phyloP scores from a whole-genome alignment of 2,797 vertebrate species.

The Martes flavigula region DNA sequence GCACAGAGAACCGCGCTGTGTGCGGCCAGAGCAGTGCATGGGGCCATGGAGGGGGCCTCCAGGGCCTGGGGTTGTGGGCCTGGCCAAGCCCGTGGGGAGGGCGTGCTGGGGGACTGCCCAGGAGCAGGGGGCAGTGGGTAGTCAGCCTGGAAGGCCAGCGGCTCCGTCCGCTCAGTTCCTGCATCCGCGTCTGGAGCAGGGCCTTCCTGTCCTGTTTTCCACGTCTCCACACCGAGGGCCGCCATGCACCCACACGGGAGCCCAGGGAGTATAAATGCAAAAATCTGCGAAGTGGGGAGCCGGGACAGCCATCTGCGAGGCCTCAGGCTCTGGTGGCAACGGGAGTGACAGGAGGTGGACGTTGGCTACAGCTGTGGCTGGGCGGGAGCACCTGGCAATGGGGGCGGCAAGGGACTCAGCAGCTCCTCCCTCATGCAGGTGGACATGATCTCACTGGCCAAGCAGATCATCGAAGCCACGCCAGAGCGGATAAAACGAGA shows the following conservation, averaged over 20 bases:
- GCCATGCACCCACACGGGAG: not conserved
- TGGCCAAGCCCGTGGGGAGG: not conserved
- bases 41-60: not conserved
- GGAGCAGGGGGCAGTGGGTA: not conserved
- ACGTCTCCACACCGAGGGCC: not conserved
- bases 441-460: conserved; percentile 92
- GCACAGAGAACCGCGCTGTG: not conserved
- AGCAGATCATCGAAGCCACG: conserved; percentile 94
- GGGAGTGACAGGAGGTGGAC: not conserved
- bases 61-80: not conserved
- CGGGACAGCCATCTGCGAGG: not conserved
- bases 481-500: conserved; percentile 93
- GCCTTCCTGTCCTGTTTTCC: not conserved
- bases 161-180: not conserved
- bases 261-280: not conserved
- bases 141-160: not conserved
- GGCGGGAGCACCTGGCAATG: not conserved
- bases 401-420: not conserved
- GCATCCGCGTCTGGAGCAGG: not conserved
- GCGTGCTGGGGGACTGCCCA: not conserved
- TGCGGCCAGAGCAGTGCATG: not conserved
- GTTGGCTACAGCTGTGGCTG: not conserved
- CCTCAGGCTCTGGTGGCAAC: not conserved
- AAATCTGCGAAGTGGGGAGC: not conserved
- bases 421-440: conserved; percentile 83